Percentiles rank a stretch among this genome's conserved stretches.
Evolutionary conservation across 1,140 invertebrate species (phyloP).

Genomic region (Schmidtea mediterranea): DNA sequence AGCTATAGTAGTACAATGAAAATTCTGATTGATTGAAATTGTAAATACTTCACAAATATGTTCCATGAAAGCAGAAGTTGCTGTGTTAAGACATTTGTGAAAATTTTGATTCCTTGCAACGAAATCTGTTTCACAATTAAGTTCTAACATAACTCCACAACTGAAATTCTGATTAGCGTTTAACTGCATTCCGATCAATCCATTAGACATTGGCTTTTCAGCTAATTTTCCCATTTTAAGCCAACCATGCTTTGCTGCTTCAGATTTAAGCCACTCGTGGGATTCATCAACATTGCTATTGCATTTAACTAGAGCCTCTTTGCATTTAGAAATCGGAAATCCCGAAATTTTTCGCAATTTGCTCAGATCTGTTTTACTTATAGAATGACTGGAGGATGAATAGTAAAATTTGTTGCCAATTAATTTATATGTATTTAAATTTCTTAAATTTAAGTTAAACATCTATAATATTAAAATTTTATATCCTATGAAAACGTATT

Average conservation of each 20-base stretch:
- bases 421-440: no score
- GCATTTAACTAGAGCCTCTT: background rate
- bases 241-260: background rate
- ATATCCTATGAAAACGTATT: no score
- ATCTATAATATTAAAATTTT: no score
- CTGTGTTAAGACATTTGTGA: background rate
- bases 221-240: background rate
- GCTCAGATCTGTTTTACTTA: background rate
- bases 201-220: background rate
- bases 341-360: background rate
- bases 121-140: constrained; percentile 5
- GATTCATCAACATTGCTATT: background rate
- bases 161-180: background rate
- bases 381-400: no score
- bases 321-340: background rate
- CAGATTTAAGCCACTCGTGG: background rate
- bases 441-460: no score
- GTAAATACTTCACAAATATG: background rate
- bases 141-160: background rate
- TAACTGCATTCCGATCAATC: background rate
- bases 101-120: background rate
- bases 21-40: no score
- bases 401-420: no score
- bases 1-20: no score
- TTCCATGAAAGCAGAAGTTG: background rate